phyloP scores from a whole-genome alignment of 2,888 invertebrate species.

The Drosophila quinaria region DNA sequence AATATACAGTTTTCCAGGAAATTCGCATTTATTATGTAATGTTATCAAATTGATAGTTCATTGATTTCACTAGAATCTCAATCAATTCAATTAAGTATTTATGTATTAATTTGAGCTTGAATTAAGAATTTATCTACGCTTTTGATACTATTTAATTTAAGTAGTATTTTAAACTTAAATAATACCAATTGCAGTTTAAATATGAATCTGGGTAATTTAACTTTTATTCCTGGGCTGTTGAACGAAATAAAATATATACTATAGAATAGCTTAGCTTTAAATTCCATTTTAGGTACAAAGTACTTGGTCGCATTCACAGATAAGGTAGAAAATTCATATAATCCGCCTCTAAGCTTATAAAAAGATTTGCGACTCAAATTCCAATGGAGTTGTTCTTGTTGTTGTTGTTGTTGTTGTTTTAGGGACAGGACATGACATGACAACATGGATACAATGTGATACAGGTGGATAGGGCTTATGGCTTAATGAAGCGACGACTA shows the following conservation, averaged over 20 bases:
- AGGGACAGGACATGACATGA: slow-evolving; percentile 52
- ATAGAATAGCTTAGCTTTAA: slow-evolving; percentile 1
- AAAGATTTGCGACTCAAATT: slow-evolving; percentile 30
- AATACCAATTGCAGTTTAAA: not conserved
- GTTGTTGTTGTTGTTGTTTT: slow-evolving; percentile 1
- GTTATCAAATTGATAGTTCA: not conserved
- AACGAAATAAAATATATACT: not conserved
- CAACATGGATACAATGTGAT: slow-evolving; percentile 21
- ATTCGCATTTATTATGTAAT: too few relatives aligned
- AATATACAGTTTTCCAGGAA: too few relatives aligned
- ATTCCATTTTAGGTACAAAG: slow-evolving; percentile 14
- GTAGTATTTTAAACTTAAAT: not conserved
- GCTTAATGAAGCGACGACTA: slow-evolving; percentile 75
- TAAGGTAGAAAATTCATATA: slow-evolving; percentile 20
- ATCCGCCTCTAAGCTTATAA: slow-evolving; percentile 29
- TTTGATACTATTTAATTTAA: not conserved
- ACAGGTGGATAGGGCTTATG: slow-evolving; percentile 48
- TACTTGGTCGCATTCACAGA: not conserved
- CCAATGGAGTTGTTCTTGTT: slow-evolving; percentile 11
- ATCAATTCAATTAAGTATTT: not conserved
- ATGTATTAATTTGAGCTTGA: not conserved
- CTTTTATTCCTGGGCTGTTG: not conserved
- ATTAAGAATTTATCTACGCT: not conserved
- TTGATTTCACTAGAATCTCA: not conserved
- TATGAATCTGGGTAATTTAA: not conserved